Evolutionary conservation across 1,140 invertebrate genomes (phyloP), one percentile per base, ranked within the genome.

Genomic region (Homalodisca vitripennis): DNA sequence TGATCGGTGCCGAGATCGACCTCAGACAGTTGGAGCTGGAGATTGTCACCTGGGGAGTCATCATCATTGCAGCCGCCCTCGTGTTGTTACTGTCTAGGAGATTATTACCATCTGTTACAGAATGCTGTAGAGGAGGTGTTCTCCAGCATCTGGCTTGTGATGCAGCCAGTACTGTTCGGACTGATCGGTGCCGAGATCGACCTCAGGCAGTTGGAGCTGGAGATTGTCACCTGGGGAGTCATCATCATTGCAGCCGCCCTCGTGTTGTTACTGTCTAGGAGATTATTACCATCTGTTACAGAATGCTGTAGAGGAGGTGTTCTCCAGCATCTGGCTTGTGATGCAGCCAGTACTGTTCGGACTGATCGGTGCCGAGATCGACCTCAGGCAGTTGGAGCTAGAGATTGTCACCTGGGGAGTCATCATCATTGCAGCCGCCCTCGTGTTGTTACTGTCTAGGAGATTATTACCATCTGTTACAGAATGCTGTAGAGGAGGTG

Each of bases 261-360:
- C 3, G 69, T 73, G 29, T n/a, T n/a, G n/a, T n/a, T n/a, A n/a
- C n/a, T n/a, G n/a, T n/a, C n/a, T n/a, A n/a, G n/a, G n/a, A n/a
- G n/a, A n/a, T n/a, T n/a, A n/a, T n/a, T n/a, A n/a, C n/a, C n/a
- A n/a, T 41, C 17, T 34, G 53, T 77, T 79, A 3, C 74, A 87
- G 86, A 82, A 84, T 68, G 80, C 82, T 53, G 82, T 89, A 1
- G 78, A 80, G 34, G 78, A 80, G 34, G 75, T 79, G 31, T 81
- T 84, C 24, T 78, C 73, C n/a, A 74, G 86, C 77, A 83, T 91
- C 70, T 91, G 89, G 89, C 81, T 83, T 70, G 80, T 90, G 63
- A 84, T 89, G 67, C 86, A 91, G 78, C 88, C 88, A 29, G 80
- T 90, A 53, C 82, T 91, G 10, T 91, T 91, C 79, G 83, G 84